Evolutionary conservation across 2,888 invertebrate species (phyloP), one percentile per base, ranked within the genome.

Genomic region (Linyphia triangularis): DNA sequence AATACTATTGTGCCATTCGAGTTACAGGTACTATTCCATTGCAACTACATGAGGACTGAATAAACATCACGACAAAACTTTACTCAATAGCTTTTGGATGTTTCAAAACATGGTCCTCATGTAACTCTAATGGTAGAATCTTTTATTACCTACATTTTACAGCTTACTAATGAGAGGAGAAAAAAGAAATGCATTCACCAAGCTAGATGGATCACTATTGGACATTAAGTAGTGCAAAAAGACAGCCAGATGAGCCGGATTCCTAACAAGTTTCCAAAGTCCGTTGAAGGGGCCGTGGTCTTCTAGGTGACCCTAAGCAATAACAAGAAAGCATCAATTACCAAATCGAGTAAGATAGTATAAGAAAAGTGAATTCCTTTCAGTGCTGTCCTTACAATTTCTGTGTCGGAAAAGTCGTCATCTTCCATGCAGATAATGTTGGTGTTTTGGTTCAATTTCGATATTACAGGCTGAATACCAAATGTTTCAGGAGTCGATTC

Each of bases 401-500:
- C 97, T 91, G 96, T 96, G 91, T 97, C 96, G 0, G 97, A 97
- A 90, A 96, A 95, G 91, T 98, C 98, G 92, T 98, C 98, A 92
- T 98, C 98, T 92, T 98, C 98, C 97, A 98, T 98, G 19, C 97
- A 97, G 92, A 98, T 97, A 88, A 98, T 98, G 67, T 91, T 93
- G 93, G n/a, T 93, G 93, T 94, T 93, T 92, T 91, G 86, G 78
- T 90, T 89, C 79, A 90, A 59, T 81, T 82, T 88, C 22, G 86
- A 37, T 67, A 81, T 51, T 2, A 72, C 65, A 16, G 85, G 75
- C 9, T 72, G 86, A 10, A 79, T 69, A 65, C 28, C 51, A 26
- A 63, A 33, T 30, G 86, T 72, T 28, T 67, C 65, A 30, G 67
- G 2, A 5, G 70, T 16, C 5, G 69, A 75, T 37, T 93, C 92